Evolutionary conservation across 2,888 invertebrate species (phyloP).

Genomic region (Pristionchus fissidentatus): DNA sequence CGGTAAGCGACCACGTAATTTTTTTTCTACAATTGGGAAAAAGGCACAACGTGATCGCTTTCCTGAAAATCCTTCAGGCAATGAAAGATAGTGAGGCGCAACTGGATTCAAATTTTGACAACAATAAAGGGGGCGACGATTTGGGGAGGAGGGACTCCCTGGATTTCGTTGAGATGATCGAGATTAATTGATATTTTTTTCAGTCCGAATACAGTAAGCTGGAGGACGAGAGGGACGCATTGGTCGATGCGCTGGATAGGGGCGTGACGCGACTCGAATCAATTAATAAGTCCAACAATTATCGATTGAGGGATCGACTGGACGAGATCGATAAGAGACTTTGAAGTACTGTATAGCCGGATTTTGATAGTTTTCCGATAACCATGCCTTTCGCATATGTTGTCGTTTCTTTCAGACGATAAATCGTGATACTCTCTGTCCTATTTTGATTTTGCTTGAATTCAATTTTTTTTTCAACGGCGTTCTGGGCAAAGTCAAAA

Average conservation of each 20-base stretch:
- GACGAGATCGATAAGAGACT: conserved; percentile 1
- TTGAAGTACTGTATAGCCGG: background rate
- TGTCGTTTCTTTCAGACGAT: background rate
- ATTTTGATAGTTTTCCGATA: background rate
- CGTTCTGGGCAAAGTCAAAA: too few relatives aligned
- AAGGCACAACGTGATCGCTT: too few relatives aligned
- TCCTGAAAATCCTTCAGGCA: too few relatives aligned
- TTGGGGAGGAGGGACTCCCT: too few relatives aligned
- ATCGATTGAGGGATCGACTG: conserved; percentile 24
- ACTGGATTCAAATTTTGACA: too few relatives aligned
- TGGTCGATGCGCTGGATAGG: conserved; percentile 55
- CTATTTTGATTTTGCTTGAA: background rate
- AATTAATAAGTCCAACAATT: conserved; percentile 42
- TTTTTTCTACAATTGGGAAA: background rate
- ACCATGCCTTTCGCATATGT: background rate
- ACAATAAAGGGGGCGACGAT: background rate
- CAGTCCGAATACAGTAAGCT: conserved; percentile 49
- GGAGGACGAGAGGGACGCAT: conserved; percentile 60
- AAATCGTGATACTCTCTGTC: background rate
- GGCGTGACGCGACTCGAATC: conserved; percentile 53
- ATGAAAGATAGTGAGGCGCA: too few relatives aligned
- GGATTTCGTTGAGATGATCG: background rate
- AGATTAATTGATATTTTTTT: background rate
- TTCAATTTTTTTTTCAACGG: too few relatives aligned
- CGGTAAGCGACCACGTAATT: too few relatives aligned